A percentile compares a stretch with the other conserved stretches of the same genome.
Conservation (phyloP, 2,113 vertebrate species). For the Coregonus clupeaformis region DNA sequence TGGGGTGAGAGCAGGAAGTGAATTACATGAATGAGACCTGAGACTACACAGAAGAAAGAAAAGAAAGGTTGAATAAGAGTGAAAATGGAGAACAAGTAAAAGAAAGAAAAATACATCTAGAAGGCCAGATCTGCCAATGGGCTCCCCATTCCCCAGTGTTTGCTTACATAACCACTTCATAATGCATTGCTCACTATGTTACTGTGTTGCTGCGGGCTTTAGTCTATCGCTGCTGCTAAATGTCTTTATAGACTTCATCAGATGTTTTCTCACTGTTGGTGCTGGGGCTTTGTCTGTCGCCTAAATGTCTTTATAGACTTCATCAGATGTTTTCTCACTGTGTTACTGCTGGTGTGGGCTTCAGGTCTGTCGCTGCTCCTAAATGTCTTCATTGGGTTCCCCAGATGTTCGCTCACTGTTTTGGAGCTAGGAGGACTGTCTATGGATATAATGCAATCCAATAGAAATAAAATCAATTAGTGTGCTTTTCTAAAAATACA, state of each 20-base stretch:
- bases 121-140: not conserved
- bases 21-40: not conserved
- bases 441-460: too few species aligned
- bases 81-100: not conserved
- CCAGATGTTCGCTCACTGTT: too few species aligned
- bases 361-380: not conserved
- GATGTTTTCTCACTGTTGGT: too few species aligned
- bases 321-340: not conserved
- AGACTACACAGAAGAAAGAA: not conserved
- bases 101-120: not conserved
- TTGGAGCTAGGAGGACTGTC: too few species aligned
- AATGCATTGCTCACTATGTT: conserved; percentile 31
- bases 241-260: too few species aligned
- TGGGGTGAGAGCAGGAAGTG: too few species aligned
- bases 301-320: too few species aligned
- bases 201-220: not conserved
- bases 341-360: not conserved
- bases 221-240: not conserved
- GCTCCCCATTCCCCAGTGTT: conserved; percentile 21
- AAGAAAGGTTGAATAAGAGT: not conserved
- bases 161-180: conserved; percentile 38
- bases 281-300: not conserved
- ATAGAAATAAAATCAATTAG: too few species aligned
- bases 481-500: too few species aligned
- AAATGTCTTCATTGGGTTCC: too few species aligned